Conservation (phyloP, 2,888 invertebrate genomes). For the Microchrysa polita region DNA sequence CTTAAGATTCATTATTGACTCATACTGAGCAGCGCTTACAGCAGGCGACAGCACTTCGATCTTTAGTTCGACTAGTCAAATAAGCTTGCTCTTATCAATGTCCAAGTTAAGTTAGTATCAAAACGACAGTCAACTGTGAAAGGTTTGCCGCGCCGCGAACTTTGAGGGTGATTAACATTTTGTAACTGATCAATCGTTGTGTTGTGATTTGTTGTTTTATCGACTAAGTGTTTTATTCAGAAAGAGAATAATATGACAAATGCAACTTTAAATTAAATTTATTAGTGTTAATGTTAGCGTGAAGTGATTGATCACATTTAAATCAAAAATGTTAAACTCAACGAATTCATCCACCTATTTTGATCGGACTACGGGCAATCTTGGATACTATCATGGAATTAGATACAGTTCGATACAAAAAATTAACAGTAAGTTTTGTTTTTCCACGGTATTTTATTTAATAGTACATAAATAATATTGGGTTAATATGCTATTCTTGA, state of each 20-base stretch:
- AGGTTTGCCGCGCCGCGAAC: background rate
- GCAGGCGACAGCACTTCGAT: background rate
- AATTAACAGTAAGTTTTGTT: constrained; percentile 47
- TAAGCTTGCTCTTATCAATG: constrained; percentile 1
- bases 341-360: constrained; percentile 14
- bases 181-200: background rate
- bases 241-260: no score
- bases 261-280: no score
- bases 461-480: no score
- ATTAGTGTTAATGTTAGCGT: background rate
- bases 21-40: constrained; percentile 8
- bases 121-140: background rate
- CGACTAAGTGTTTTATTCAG: background rate
- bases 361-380: constrained; percentile 42
- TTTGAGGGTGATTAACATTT: no score
- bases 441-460: no score
- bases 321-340: background rate
- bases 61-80: constrained; percentile 10
- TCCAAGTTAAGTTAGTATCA: constrained; percentile 17
- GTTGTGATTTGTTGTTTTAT: background rate
- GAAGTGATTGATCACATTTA: background rate
- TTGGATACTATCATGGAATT: constrained; percentile 47
- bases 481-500: no score
- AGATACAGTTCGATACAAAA: constrained; percentile 43
- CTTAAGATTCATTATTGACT: constrained; percentile 6